Evolutionary conservation across 2,113 vertebrate species (phyloP).

Genomic region (Dryoscopus gambensis): DNA sequence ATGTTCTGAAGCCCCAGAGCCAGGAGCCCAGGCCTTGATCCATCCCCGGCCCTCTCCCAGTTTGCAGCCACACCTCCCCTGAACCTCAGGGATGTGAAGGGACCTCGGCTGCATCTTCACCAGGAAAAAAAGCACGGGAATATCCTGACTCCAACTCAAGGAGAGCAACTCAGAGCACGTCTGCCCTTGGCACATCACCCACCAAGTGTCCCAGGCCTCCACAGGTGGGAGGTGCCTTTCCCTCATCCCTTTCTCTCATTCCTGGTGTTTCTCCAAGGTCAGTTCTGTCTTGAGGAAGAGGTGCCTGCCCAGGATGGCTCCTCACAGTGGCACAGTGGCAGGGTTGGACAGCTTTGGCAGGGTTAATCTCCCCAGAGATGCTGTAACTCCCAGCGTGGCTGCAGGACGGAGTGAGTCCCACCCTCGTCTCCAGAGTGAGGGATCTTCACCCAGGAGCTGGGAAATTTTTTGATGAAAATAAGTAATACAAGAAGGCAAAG

Average conservation of each 20-base stretch:
- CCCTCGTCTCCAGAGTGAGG: neutral
- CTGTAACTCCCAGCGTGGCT: neutral
- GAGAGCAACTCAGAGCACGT: neutral
- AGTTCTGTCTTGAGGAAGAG: neutral
- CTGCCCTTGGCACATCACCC: neutral
- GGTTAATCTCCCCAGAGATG: neutral
- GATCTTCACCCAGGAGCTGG: neutral
- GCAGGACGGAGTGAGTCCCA: neutral
- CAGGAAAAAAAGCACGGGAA: neutral
- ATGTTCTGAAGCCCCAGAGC: neutral
- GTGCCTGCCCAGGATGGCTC: neutral
- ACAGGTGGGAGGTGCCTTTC: neutral
- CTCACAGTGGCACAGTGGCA: neutral
- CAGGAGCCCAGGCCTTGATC: neutral
- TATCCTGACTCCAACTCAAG: too few relatives aligned
- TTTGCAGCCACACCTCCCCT: neutral
- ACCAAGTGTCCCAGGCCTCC: neutral
- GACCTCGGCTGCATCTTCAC: neutral
- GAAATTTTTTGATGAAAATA: neutral
- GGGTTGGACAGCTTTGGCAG: neutral
- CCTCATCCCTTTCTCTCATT: neutral
- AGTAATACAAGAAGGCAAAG: neutral
- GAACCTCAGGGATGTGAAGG: neutral
- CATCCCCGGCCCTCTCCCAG: neutral
- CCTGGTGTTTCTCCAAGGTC: neutral